These are phyloP conservation scores for Tubulanus polymorphus DNA, from an alignment of 2,888 invertebrate species.

Conservation along the genomic window DNA sequence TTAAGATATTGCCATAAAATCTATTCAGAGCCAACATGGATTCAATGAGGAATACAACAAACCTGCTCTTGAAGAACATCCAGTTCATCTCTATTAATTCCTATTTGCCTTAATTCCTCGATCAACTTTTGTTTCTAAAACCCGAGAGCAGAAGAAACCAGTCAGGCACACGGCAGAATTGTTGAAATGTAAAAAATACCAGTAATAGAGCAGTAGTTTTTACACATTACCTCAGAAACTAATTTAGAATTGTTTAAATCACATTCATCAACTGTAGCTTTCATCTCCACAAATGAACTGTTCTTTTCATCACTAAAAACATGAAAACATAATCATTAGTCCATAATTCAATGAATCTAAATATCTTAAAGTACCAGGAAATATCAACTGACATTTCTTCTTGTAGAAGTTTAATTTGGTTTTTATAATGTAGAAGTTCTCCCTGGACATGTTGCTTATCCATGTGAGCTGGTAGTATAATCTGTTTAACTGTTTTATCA, in stretches of 20 bases:
- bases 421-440: conserved; percentile 90
- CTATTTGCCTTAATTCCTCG: conserved; percentile 79
- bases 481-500: background rate
- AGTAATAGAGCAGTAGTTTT: no score
- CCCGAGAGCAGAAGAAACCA: no score
- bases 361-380: no score
- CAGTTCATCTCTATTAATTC: conserved; percentile 86
- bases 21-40: background rate
- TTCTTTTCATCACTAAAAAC: no score
- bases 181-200: no score
- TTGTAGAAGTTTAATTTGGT: conserved; percentile 79
- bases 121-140: conserved; percentile 64
- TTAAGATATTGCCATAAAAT: background rate
- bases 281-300: no score
- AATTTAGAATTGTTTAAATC: no score
- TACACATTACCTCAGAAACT: no score
- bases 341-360: no score
- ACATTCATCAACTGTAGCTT: no score
- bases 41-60: background rate
- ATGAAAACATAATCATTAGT: no score
- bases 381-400: conserved; percentile 83
- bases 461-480: conserved; percentile 9
- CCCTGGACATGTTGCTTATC: conserved; percentile 66
- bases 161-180: no score
- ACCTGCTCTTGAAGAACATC: conserved; percentile 80